phyloP scores from a whole-genome alignment of 2,113 vertebrate species.

The Epinephelus cyanopodus region DNA sequence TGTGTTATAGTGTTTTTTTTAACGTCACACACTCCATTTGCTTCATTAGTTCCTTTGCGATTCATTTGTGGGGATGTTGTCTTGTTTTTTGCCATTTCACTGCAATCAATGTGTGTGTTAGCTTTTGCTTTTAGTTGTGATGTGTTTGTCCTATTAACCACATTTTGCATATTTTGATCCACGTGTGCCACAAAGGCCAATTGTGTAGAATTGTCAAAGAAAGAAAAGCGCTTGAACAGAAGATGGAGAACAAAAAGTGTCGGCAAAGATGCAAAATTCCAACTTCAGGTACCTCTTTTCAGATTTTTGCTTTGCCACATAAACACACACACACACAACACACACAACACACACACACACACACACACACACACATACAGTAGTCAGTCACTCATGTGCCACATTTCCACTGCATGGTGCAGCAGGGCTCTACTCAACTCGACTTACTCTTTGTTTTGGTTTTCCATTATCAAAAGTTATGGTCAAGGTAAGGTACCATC shows the following conservation, averaged over 20 bases:
- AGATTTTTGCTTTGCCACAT: slow-evolving; percentile 12
- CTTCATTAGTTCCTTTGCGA: slow-evolving; percentile 44
- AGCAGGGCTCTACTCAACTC: no score
- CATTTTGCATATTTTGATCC: slow-evolving; percentile 79
- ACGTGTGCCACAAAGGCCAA: slow-evolving; percentile 93
- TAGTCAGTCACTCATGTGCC: no score
- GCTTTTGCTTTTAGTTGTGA: slow-evolving; percentile 61
- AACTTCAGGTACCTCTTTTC: slow-evolving; percentile 93
- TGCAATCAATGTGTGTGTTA: slow-evolving; percentile 44
- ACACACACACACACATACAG: slow-evolving; percentile 10
- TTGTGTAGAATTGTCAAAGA: slow-evolving; percentile 99
- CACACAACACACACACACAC: slow-evolving; percentile 3
- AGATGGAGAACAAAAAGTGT: slow-evolving; percentile 99
- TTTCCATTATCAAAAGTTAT: no score
- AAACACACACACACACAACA: slow-evolving; percentile 5
- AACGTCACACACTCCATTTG: slow-evolving; percentile 19
- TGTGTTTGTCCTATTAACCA: slow-evolving; percentile 86
- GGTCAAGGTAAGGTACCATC: no score
- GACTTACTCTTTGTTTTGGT: no score
- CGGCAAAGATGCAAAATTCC: slow-evolving; percentile 99
- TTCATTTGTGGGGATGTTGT: slow-evolving; percentile 31
- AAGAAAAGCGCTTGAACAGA: slow-evolving; percentile 98
- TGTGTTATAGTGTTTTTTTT: slow-evolving; percentile 7
- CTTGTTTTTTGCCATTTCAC: slow-evolving; percentile 56
- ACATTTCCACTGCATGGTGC: no score